Evolutionary conservation across 2,888 invertebrate genomes (phyloP), one percentile per base, ranked within the genome.

Genomic region (Antheraea assamensis): DNA sequence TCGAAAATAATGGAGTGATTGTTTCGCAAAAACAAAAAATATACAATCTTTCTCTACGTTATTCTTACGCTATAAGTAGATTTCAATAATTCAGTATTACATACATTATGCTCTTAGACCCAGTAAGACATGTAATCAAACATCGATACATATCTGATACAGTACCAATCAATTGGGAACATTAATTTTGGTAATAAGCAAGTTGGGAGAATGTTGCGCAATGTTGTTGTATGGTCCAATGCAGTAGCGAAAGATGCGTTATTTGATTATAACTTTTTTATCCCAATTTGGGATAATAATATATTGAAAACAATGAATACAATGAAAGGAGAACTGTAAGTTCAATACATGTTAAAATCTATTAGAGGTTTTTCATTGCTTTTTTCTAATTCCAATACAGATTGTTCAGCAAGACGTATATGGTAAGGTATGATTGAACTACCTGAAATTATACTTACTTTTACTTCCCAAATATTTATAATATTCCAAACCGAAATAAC

Each of bases 161-260:
- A 68, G 68, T 35, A 68, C 68, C 68, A 35, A 68, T 68, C 68
- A 68, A 68, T 68, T 35, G 68, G 35, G 68, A 68, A 35, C 68
- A 68, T 68, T 68, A 35, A 68, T 68, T 68, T 68, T 68, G 68
- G 35, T 68, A 68, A 68, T 68, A 68, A 68, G 68, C 35, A 35
- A 68, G 68, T 68, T 4, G 8, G 68, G 68, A 35, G 68, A 68
- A 35, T n/a, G 35, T 68, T 68, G 68, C 35, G 68, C 35, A 68
- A 13, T n/a, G 10, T 35, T 68, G 21, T 31, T 21, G 68, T 68
- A 35, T 68, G 68, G 68, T 35, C 10, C 68, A 68, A 35, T 35
- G 31, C 13, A 68, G 1, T 35, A 68, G 10, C 68, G 19, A 68
- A 68, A 4, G 35, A 21, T 31, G 58, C 10, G 10, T 24, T 7